Evolutionary conservation across 2,888 invertebrate genomes (phyloP).

Genomic region (Subacronicta megacephala): DNA sequence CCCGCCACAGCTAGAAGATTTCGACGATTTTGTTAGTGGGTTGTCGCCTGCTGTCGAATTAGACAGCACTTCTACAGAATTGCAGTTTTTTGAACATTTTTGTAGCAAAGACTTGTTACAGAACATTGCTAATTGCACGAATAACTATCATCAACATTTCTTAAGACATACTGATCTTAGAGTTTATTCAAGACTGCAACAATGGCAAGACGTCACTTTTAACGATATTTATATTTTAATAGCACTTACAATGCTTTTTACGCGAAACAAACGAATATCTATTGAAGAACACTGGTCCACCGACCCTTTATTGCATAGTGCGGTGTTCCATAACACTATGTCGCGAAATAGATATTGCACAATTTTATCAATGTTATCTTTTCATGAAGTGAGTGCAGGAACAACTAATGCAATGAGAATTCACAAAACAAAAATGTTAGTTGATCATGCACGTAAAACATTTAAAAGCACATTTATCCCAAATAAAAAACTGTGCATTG

Average conservation of each 20-base stretch:
- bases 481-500: slow-evolving; percentile 33
- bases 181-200: slow-evolving; percentile 23
- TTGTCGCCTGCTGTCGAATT: slow-evolving; percentile 27
- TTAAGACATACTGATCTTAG: slow-evolving; percentile 28
- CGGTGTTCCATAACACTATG: slow-evolving; percentile 13
- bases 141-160: slow-evolving; percentile 30
- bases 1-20: slow-evolving; percentile 29
- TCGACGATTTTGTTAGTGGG: slow-evolving; percentile 32
- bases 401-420: slow-evolving; percentile 24
- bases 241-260: slow-evolving; percentile 38
- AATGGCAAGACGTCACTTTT: slow-evolving; percentile 28
- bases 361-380: slow-evolving; percentile 27
- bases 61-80: slow-evolving; percentile 26
- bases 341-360: slow-evolving; percentile 17
- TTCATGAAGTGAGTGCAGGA: slow-evolving; percentile 15
- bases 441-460: slow-evolving; percentile 36
- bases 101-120: slow-evolving; percentile 30
- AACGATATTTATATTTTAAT: slow-evolving; percentile 28
- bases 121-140: slow-evolving; percentile 27
- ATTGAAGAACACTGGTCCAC: slow-evolving; percentile 46
- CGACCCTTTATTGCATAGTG: slow-evolving; percentile 29
- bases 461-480: slow-evolving; percentile 36
- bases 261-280: slow-evolving; percentile 29
- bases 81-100: slow-evolving; percentile 32
- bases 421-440: slow-evolving; percentile 23